phyloP scores from a whole-genome alignment of 2,113 vertebrate genomes.

The Cochlearius cochlearius region DNA sequence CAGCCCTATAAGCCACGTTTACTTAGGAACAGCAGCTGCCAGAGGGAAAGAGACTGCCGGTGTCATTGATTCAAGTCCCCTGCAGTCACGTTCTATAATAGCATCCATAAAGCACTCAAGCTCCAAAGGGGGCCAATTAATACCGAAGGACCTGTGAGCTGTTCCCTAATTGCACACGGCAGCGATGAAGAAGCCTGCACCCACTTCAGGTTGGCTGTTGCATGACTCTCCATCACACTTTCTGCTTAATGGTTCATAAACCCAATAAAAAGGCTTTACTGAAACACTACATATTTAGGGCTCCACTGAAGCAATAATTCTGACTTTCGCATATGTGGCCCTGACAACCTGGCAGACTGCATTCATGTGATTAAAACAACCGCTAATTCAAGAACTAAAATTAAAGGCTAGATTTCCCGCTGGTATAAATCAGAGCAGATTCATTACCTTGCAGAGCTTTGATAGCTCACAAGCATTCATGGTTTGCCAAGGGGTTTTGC shows the following conservation, averaged over 20 bases:
- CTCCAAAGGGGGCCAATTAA: constrained; percentile 28
- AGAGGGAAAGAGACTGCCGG: neutral
- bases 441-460: neutral
- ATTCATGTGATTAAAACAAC: constrained; percentile 16
- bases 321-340: neutral
- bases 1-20: neutral
- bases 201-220: neutral
- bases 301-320: neutral
- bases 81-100: neutral
- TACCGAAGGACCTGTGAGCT: neutral
- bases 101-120: neutral
- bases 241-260: neutral
- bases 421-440: neutral
- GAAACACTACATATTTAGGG: neutral
- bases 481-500: neutral
- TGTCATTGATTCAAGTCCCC: neutral
- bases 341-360: neutral
- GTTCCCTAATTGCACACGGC: neutral
- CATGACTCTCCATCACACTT: neutral
- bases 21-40: neutral
- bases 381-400: constrained; percentile 24
- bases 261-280: neutral
- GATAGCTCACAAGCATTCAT: neutral
- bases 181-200: neutral
- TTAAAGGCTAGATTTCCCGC: constrained; percentile 16